Conservation (phyloP, 2,797 vertebrate species). For the Columba guinea region DNA sequence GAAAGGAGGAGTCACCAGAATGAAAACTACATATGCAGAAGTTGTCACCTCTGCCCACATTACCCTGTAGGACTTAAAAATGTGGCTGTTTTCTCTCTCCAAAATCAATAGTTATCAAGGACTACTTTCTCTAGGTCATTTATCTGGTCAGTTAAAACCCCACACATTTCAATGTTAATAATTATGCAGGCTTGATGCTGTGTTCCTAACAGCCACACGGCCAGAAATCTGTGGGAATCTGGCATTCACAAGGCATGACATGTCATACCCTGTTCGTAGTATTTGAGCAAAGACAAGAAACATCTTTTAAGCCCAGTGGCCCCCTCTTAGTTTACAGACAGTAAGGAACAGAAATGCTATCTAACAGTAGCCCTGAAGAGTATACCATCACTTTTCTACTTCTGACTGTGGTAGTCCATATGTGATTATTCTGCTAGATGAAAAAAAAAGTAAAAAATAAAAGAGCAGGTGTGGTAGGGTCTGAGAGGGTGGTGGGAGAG, state of each 20-base stretch:
- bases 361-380: background rate
- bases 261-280: background rate
- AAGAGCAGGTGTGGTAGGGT: background rate
- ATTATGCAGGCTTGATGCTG: slow-evolving; percentile 10
- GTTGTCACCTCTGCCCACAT: background rate
- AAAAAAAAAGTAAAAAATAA: background rate
- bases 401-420: background rate
- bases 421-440: background rate
- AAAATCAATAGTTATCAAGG: background rate
- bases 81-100: background rate
- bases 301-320: background rate
- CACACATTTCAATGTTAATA: background rate
- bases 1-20: background rate
- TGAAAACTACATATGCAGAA: background rate
- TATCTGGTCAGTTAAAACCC: slow-evolving; percentile 11
- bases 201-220: slow-evolving; percentile 13
- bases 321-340: background rate
- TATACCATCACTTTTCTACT: background rate
- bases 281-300: background rate
- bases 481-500: background rate
- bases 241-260: slow-evolving; percentile 31
- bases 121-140: background rate
- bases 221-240: slow-evolving; percentile 42
- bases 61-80: background rate
- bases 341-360: background rate